Evolutionary conservation across 2,797 vertebrate genomes (phyloP).

Genomic region (Eulemur rubriventer): DNA sequence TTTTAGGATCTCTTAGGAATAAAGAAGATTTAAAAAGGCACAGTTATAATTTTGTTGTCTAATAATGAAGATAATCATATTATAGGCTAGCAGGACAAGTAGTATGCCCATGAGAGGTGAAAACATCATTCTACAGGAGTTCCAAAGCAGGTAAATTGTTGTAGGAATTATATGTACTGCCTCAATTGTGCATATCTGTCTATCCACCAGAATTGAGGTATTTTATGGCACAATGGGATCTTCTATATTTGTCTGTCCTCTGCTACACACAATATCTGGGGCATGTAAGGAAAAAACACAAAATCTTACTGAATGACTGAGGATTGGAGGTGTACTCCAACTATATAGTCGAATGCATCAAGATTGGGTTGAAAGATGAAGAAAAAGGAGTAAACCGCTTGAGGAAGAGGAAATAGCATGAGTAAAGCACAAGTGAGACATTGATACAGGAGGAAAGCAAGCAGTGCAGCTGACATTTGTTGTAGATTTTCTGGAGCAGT

Average conservation of each 20-base stretch:
- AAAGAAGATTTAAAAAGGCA: not conserved
- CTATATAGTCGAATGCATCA: not conserved
- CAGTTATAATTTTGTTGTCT: slow-evolving; percentile 14
- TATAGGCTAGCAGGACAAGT: not conserved
- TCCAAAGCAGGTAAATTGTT: not conserved
- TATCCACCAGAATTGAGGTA: not conserved
- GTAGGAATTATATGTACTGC: not conserved
- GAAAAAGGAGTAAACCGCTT: not conserved
- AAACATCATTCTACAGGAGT: not conserved
- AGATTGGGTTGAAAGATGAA: not conserved
- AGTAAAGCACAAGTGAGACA: not conserved
- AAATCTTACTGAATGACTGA: not conserved
- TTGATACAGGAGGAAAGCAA: not conserved
- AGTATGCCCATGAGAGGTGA: not conserved
- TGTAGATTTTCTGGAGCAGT: not conserved
- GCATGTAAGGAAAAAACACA: not conserved
- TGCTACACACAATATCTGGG: not conserved
- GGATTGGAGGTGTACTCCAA: not conserved
- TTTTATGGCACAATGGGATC: not conserved
- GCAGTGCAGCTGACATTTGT: not conserved
- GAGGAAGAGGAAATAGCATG: not conserved
- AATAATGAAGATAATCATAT: not conserved
- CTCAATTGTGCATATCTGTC: not conserved
- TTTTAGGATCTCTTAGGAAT: not conserved
- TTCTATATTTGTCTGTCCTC: not conserved